These are phyloP conservation scores for Sciurus vulgaris DNA, from an alignment of 2,797 vertebrate species.

Conservation along the genomic window DNA sequence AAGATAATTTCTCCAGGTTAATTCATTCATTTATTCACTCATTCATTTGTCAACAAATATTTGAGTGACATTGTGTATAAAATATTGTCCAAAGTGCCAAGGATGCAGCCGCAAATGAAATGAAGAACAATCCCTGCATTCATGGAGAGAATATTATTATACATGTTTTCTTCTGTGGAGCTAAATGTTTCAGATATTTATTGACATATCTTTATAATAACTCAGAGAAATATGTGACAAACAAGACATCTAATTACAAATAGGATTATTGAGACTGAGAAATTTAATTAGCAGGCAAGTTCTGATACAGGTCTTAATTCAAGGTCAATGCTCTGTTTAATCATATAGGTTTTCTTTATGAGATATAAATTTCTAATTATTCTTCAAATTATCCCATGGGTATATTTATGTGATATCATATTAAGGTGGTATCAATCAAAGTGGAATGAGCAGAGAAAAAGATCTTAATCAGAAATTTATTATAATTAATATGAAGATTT, in stretches of 20 bases:
- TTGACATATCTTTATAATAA: constrained; percentile 6
- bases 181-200: not conserved
- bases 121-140: not conserved
- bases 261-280: not conserved
- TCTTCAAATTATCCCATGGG: not conserved
- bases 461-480: not conserved
- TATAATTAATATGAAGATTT: not conserved
- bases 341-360: not conserved
- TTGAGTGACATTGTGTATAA: not conserved
- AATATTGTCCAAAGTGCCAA: not conserved
- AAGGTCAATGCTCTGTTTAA: not conserved
- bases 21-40: not conserved
- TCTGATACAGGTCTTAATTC: not conserved
- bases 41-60: not conserved
- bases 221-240: not conserved
- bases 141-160: not conserved
- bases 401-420: not conserved
- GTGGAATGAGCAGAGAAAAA: not conserved
- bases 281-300: not conserved
- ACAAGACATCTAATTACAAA: not conserved
- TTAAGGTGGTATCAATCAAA: not conserved
- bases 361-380: not conserved
- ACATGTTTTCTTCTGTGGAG: not conserved
- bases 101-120: not conserved
- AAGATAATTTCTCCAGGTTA: not conserved